phyloP scores from a whole-genome alignment of 2,797 vertebrate genomes.

The Sebastes cheni region DNA sequence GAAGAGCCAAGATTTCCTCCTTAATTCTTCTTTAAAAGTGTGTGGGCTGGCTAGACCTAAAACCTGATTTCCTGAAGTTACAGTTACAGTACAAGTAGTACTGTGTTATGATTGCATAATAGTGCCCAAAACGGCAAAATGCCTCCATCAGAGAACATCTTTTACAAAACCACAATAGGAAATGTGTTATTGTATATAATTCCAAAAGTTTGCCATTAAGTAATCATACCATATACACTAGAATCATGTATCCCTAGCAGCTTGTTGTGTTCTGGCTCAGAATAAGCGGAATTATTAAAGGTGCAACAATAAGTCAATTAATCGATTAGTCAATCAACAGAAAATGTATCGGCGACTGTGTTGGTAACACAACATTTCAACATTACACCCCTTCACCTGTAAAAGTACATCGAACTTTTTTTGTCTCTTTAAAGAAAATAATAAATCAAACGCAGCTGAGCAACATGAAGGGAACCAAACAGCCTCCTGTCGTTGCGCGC shows the following conservation, averaged over 20 bases:
- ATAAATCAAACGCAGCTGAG: background rate
- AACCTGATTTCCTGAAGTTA: constrained; percentile 5
- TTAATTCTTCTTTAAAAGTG: background rate
- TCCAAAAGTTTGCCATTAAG: background rate
- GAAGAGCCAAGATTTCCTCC: background rate
- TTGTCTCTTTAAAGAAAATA: background rate
- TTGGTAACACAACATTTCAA: background rate
- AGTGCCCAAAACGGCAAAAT: background rate
- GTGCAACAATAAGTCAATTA: too few species aligned
- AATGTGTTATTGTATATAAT: background rate
- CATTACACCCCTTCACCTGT: background rate
- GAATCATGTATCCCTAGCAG: background rate
- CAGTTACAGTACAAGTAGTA: background rate
- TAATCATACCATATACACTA: background rate
- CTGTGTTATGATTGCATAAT: background rate
- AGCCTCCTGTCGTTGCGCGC: background rate
- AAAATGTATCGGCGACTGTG: too few species aligned
- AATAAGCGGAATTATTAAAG: background rate
- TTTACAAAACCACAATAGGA: background rate
- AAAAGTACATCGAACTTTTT: background rate
- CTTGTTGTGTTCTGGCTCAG: background rate
- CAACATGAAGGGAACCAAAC: background rate
- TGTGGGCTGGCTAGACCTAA: background rate
- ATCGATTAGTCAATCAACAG: background rate
- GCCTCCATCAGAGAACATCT: too few species aligned